Percentiles rank a stretch among this genome's conserved stretches.
These are phyloP conservation scores for Ormyrus nitidulus DNA, from an alignment of 2,888 invertebrate genomes.

Conservation along the genomic window DNA sequence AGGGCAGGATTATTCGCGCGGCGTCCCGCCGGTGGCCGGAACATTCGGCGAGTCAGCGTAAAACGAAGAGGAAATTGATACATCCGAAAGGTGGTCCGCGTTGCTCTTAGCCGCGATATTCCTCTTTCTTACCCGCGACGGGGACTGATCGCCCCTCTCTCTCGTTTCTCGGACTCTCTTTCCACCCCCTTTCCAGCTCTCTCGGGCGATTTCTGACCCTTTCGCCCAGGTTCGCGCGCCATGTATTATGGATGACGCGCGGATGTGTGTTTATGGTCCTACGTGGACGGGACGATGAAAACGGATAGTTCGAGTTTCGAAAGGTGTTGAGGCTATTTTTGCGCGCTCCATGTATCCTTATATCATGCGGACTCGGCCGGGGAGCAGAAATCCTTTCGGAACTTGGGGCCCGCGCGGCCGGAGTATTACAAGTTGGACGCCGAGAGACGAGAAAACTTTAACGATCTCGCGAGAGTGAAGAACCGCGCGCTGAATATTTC, in stretches of 20 bases:
- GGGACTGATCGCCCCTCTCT: slow-evolving; percentile 32
- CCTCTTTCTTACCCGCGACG: slow-evolving; percentile 42
- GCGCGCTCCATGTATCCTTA: background rate
- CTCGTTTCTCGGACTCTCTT: slow-evolving; percentile 2
- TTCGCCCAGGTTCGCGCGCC: background rate
- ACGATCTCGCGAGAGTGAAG: background rate
- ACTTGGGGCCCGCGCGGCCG: background rate
- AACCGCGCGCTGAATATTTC: too few species aligned
- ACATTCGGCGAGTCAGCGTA: slow-evolving; percentile 21
- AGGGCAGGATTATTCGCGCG: slow-evolving; percentile 31
- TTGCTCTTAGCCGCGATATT: background rate
- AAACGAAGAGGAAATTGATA: slow-evolving; percentile 65
- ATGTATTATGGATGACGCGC: too few species aligned
- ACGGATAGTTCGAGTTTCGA: slow-evolving; percentile 8
- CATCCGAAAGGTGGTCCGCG: slow-evolving; percentile 55
- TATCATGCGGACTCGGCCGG: slow-evolving; percentile 5
- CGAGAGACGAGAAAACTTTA: slow-evolving; percentile 3
- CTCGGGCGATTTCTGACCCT: slow-evolving; percentile 1
- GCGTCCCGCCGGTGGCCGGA: background rate
- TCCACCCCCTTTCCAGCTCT: background rate
- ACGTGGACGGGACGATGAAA: slow-evolving; percentile 15
- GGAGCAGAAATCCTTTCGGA: background rate
- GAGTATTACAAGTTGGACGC: slow-evolving; percentile 12
- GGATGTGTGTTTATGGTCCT: too few species aligned
- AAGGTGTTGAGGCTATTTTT: background rate